A percentile compares a stretch with the other conserved stretches of the same genome.
phyloP scores from a whole-genome alignment of 2,113 vertebrate species.

The Osmerus eperlanus region DNA sequence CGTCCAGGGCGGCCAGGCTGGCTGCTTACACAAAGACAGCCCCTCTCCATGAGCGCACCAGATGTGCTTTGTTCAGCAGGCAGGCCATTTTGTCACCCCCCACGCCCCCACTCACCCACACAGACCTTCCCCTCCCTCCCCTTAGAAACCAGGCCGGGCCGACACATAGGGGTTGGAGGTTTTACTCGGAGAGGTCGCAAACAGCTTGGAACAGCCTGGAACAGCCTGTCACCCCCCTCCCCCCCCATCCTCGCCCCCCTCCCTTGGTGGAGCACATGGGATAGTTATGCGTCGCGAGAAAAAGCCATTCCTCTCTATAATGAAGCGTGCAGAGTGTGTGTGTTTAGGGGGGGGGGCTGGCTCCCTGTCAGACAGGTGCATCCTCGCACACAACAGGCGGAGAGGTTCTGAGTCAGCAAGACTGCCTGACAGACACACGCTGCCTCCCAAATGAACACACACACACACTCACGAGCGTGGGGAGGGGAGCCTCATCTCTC shows the following conservation, averaged over 20 bases:
- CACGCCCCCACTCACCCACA: background rate
- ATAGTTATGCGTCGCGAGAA: conserved; percentile 28
- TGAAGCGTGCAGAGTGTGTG: conserved; percentile 26
- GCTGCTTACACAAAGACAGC: conserved; percentile 48
- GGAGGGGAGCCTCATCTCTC: conserved; percentile 33
- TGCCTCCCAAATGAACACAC: conserved; percentile 15
- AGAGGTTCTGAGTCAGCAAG: conserved; percentile 45
- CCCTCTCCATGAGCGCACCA: conserved; percentile 4
- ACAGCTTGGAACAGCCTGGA: background rate
- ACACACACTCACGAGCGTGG: background rate
- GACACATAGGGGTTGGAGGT: too few relatives aligned
- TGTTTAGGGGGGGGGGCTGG: conserved; percentile 4
- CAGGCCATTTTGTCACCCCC: background rate
- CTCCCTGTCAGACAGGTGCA: conserved; percentile 23
- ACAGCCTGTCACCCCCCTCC: background rate
- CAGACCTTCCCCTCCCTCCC: background rate
- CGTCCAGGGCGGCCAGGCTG: conserved; percentile 25
- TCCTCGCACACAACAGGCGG: conserved; percentile 12
- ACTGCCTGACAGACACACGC: conserved; percentile 8
- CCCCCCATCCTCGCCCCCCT: background rate
- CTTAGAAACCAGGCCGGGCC: too few relatives aligned
- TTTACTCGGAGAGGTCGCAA: background rate
- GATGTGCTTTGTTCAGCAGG: conserved; percentile 5
- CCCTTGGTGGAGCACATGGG: conserved; percentile 5
- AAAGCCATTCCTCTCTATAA: conserved; percentile 50